These are phyloP conservation scores for Magallana angulata DNA, from an alignment of 1,140 invertebrate species.

Conservation along the genomic window DNA sequence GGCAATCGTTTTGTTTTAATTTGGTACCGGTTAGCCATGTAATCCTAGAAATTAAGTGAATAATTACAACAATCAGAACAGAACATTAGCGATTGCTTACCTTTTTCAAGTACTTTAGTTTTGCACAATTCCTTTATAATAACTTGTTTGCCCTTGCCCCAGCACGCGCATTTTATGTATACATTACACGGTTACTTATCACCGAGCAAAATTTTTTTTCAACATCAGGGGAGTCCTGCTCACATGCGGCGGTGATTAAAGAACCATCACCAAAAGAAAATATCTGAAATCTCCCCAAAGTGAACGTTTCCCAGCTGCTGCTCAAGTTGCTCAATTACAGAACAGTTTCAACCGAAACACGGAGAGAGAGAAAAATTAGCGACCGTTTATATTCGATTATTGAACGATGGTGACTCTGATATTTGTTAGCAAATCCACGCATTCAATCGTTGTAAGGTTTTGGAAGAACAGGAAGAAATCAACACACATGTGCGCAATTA, in stretches of 20 bases:
- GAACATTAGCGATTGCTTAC: too few relatives aligned
- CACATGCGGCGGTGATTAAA: conserved; percentile 32
- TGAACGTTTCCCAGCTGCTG: conserved; percentile 22
- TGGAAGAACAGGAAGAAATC: not conserved
- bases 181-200: not conserved
- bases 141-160: not conserved
- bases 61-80: too few relatives aligned
- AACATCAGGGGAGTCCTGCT: not conserved
- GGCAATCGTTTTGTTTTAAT: too few relatives aligned
- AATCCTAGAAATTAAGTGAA: too few relatives aligned
- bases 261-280: conserved; percentile 9
- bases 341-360: not conserved
- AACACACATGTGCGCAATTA: not conserved
- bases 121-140: too few relatives aligned
- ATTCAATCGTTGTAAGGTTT: not conserved
- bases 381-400: conserved; percentile 5
- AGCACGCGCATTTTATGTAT: not conserved
- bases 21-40: too few relatives aligned
- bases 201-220: not conserved
- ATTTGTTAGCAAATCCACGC: not conserved
- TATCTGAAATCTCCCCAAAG: not conserved
- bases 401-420: not conserved
- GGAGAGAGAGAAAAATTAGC: not conserved
- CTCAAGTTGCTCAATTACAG: not conserved
- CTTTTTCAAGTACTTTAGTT: too few relatives aligned